phyloP scores from a whole-genome alignment of 2,888 invertebrate genomes.

The Cactoblastis cactorum region DNA sequence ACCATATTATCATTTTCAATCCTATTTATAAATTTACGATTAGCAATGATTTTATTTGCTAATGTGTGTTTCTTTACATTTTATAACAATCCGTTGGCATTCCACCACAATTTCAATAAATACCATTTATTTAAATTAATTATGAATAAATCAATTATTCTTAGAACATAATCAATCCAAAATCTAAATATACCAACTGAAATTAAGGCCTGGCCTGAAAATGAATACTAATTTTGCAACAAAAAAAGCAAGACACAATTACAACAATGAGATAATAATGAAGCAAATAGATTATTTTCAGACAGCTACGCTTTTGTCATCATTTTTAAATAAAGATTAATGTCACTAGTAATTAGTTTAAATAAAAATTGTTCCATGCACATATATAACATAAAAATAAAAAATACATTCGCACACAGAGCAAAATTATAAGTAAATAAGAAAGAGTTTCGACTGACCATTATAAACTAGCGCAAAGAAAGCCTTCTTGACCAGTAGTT shows the following conservation, averaged over 20 bases:
- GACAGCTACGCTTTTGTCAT: not conserved
- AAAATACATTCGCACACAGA: not conserved
- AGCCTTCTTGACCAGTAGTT: slow-evolving; percentile 98
- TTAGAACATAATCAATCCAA: no score
- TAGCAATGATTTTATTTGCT: no score
- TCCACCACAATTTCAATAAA: no score
- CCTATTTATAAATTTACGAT: no score
- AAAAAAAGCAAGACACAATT: not conserved
- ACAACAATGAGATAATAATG: slow-evolving; percentile 2
- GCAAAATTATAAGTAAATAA: not conserved
- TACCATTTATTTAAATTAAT: no score
- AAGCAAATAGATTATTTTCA: not conserved
- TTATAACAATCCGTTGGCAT: no score
- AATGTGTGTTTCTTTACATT: no score
- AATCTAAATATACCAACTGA: no score
- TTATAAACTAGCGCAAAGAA: slow-evolving; percentile 99
- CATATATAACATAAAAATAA: not conserved
- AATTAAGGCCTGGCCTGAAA: not conserved
- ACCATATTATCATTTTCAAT: no score
- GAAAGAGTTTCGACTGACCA: slow-evolving; percentile 78
- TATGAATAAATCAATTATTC: no score
- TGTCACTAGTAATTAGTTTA: not conserved
- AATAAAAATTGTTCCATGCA: not conserved
- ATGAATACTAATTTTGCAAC: not conserved
- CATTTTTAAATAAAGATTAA: not conserved